phyloP scores from a whole-genome alignment of 2,113 vertebrate genomes.

The Callipepla californica region DNA sequence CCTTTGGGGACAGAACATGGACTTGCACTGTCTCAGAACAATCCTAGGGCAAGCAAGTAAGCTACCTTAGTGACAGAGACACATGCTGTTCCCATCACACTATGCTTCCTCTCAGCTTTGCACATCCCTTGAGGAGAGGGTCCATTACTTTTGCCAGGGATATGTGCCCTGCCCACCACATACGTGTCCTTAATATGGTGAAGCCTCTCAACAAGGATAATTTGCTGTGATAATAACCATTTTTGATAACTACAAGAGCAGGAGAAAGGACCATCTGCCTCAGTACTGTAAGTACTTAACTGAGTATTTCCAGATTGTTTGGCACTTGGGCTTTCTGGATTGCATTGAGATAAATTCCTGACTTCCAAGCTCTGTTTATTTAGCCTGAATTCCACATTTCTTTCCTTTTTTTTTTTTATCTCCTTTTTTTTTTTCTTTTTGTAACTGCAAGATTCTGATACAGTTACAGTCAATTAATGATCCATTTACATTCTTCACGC shows the following conservation, averaged over 20 bases:
- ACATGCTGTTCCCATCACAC: background rate
- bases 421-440: background rate
- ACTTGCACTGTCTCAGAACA: background rate
- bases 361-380: background rate
- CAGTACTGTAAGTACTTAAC: background rate
- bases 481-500: background rate
- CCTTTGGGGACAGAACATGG: background rate
- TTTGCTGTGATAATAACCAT: background rate
- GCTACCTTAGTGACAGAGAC: rapidly evolving
- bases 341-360: background rate
- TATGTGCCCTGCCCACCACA: background rate
- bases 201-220: background rate
- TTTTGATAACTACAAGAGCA: background rate
- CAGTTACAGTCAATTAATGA: background rate
- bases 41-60: background rate
- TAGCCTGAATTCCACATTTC: background rate
- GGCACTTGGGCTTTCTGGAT: background rate
- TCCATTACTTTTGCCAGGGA: rapidly evolving
- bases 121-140: background rate
- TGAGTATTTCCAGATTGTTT: slow-evolving; percentile 49
- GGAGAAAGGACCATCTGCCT: slow-evolving; percentile 10
- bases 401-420: background rate
- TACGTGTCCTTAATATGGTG: background rate
- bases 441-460: background rate
- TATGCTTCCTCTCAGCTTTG: background rate